Evolutionary conservation across 2,113 vertebrate genomes (phyloP).

Genomic region (Dryoscopus gambensis): DNA sequence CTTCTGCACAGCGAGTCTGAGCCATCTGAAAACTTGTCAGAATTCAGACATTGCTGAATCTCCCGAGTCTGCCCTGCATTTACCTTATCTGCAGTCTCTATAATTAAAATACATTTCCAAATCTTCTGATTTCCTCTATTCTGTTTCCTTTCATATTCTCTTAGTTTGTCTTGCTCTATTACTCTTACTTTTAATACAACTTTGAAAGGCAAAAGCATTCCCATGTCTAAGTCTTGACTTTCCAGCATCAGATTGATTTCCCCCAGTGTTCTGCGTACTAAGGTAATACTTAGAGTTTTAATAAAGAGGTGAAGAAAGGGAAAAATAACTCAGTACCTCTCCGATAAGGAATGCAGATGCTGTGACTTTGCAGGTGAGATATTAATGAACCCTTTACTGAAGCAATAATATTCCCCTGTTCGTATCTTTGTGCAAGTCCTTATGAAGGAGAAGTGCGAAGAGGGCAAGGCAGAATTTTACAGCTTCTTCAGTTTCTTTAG

Average conservation of each 20-base stretch:
- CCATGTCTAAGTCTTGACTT: neutral
- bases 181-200: neutral
- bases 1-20: neutral
- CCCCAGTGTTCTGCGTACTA: neutral
- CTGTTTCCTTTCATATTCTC: neutral
- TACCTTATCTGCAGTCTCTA: neutral
- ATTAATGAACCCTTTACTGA: neutral
- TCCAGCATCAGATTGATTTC: neutral
- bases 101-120: neutral
- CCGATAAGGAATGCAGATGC: neutral
- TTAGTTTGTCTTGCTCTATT: neutral
- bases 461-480: neutral
- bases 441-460: rapidly evolving
- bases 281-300: neutral
- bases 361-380: neutral
- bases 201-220: neutral
- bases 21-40: neutral
- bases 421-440: neutral
- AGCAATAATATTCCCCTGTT: neutral
- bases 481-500: neutral
- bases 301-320: neutral
- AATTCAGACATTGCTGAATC: neutral
- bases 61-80: neutral
- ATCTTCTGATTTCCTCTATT: neutral
- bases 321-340: neutral